These are phyloP conservation scores for Bilobella aurantiaca DNA, from an alignment of 1,140 invertebrate species.

Conservation along the genomic window DNA sequence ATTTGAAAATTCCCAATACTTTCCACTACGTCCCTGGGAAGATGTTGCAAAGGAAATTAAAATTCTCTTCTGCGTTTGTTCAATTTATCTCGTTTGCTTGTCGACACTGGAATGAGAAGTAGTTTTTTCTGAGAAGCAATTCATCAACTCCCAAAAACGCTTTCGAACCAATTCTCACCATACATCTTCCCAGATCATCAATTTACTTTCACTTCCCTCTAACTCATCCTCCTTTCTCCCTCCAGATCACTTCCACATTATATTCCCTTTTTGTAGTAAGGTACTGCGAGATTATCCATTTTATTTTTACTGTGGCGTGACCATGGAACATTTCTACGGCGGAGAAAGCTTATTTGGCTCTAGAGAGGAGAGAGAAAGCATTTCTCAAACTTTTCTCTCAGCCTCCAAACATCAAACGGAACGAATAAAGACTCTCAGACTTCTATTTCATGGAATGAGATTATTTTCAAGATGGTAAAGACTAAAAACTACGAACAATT, in stretches of 20 bases:
- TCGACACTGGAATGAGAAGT: slow-evolving; percentile 34
- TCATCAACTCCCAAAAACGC: slow-evolving; percentile 34
- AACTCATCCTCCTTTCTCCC: not conserved
- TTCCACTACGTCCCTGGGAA: no score
- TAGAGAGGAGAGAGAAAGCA: slow-evolving; percentile 9
- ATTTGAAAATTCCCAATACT: no score
- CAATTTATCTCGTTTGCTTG: slow-evolving; percentile 32
- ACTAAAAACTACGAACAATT: not conserved
- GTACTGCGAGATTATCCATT: slow-evolving; percentile 5
- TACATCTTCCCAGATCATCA: slow-evolving; percentile 36
- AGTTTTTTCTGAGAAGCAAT: slow-evolving; percentile 32
- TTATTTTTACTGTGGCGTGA: slow-evolving; percentile 28
- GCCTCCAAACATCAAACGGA: no score
- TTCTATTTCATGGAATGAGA: not conserved
- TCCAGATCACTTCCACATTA: slow-evolving; percentile 1
- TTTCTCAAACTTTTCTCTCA: slow-evolving; percentile 28
- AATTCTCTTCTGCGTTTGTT: slow-evolving; percentile 33
- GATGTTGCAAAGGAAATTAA: slow-evolving; percentile 33
- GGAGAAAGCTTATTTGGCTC: no score
- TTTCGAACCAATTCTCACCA: slow-evolving; percentile 33
- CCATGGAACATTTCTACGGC: slow-evolving; percentile 30
- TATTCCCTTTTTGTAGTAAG: slow-evolving; percentile 1
- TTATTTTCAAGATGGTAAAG: not conserved
- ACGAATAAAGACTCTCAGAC: no score
- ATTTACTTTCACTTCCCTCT: slow-evolving; percentile 21